A percentile compares a stretch with the other conserved stretches of the same genome.
These are phyloP conservation scores for Drosophila lutescens DNA, from an alignment of 2,888 invertebrate species.

Conservation along the genomic window DNA sequence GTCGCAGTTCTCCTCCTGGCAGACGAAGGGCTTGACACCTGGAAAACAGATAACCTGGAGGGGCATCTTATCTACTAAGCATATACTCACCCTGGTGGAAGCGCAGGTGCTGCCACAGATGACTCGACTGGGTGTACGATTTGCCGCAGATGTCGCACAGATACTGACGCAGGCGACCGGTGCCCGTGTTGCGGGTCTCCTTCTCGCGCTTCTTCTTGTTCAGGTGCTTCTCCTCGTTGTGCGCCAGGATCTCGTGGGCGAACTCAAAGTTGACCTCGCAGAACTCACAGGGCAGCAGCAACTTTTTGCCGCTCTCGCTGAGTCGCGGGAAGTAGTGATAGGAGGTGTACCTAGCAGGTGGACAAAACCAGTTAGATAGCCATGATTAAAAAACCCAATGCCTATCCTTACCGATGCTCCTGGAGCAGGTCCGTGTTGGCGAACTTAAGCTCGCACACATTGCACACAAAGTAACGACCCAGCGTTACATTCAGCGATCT, in stretches of 20 bases:
- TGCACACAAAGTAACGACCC: conserved; percentile 82
- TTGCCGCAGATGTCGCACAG: conserved; percentile 87
- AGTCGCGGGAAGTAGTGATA: conserved; percentile 83
- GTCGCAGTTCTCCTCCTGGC: conserved; percentile 86
- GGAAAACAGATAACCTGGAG: neutral
- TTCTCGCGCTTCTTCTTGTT: conserved; percentile 85
- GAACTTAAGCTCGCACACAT: conserved; percentile 83
- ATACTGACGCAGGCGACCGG: conserved; percentile 84
- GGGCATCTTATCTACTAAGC: neutral
- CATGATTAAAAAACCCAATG: no score
- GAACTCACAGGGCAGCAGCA: conserved; percentile 82
- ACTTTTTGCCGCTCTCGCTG: conserved; percentile 53
- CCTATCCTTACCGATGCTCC: conserved; percentile 81
- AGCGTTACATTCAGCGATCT: conserved; percentile 68
- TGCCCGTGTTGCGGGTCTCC: conserved; percentile 63
- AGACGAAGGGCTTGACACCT: conserved; percentile 88
- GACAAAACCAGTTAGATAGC: neutral
- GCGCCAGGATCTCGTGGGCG: conserved; percentile 82
- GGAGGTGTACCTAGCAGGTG: conserved; percentile 70
- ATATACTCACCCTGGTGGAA: conserved; percentile 86
- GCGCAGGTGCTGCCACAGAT: conserved; percentile 88
- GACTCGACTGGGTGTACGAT: conserved; percentile 87
- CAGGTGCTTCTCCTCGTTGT: conserved; percentile 87
- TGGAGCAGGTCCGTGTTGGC: conserved; percentile 80
- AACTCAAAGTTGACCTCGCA: conserved; percentile 79